Base-by-base conservation (phyloP, 2,888 invertebrate genomes). In the Podotricha telesiphe region DNA sequence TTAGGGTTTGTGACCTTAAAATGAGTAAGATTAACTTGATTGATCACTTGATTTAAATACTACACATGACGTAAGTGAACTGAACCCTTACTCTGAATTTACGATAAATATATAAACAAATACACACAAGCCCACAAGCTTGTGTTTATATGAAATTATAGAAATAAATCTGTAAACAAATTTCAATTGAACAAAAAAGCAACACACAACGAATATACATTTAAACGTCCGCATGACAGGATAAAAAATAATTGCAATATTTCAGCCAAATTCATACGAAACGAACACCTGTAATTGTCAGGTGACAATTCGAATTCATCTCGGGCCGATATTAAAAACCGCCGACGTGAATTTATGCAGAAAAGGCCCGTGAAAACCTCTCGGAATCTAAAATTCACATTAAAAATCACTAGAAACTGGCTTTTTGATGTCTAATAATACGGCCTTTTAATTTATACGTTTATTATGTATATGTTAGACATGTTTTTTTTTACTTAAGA, bases 291-390 rank as follows among this genome's bases (percentile, higher is more conserved):
- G 82, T 79, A 80, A 80, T 79, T 76, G 73, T 78, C 78, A 71
- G 65, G 59, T 65, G 69, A 69, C 69, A 67, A 69, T 67, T 59
- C 45, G 61, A 51, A 50, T 59, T 59, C 58, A 50, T 61, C 51
- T 45, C 47, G 40, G 51, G 28, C 59, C 61, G 78, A 80, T 83
- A 84, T 85, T 85, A 82, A 85, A 86, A 85, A 83, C 79, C 82
- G 80, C 82, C 75, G 72, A 80, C 79, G 68, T 65, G 68, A 81
- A 80, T 82, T 81, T 81, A 82, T 80, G 77, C 78, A 69, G 74
- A 75, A 77, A 55, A 74, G 70, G 75, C 75, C 71, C 70, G 71
- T 70, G 73, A 71, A 72, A 65, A 62, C 73, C 74, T 62, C 74
- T 75, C 48, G 72, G 65, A 66, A 73, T 66, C 70, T 71, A 68